Base-by-base conservation (phyloP, 1,140 invertebrate species). In the Coenobita brevimanus region DNA sequence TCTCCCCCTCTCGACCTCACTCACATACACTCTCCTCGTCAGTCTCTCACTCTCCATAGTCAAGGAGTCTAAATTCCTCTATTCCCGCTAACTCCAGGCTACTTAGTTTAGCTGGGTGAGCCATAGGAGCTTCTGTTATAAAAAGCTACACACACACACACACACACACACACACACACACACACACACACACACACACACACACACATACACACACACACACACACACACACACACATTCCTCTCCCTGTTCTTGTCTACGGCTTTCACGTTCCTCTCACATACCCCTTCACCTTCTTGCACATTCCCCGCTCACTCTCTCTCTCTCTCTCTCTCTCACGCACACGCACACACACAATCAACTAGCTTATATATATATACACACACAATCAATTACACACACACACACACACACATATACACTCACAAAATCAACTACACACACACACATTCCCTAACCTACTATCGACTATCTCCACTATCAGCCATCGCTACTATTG, bases 81-180 rank as follows among this genome's bases (percentile, higher is more conserved):
- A n/a, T n/a, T n/a, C n/a, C n/a, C n/a, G n/a, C n/a, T n/a, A n/a
- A n/a, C n/a, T n/a, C n/a, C n/a, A n/a, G n/a, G n/a, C n/a, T n/a
- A n/a, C n/a, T n/a, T n/a, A n/a, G n/a, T n/a, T n/a, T n/a, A n/a
- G n/a, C n/a, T n/a, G n/a, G n/a, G n/a, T n/a, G n/a, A n/a, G n/a
- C n/a, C n/a, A n/a, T n/a, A n/a, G n/a, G n/a, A n/a, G n/a, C n/a
- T n/a, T n/a, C n/a, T n/a, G n/a, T n/a, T n/a, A n/a, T n/a, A n/a
- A n/a, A n/a, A n/a, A n/a, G n/a, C n/a, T n/a, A 57, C 67, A 71
- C 67, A 71, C 67, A 24, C 24, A 71, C 67, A 33, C 67, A 71
- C 67, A 71, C 67, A 38, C 67, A 71, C 67, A 71, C 67, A 71
- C 67, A 71, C 30, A 71, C 33, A 73, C 69, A 73, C 64, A 17